Base-by-base conservation (phyloP, 2,888 invertebrate species). In the Ditula angustiorana region DNA sequence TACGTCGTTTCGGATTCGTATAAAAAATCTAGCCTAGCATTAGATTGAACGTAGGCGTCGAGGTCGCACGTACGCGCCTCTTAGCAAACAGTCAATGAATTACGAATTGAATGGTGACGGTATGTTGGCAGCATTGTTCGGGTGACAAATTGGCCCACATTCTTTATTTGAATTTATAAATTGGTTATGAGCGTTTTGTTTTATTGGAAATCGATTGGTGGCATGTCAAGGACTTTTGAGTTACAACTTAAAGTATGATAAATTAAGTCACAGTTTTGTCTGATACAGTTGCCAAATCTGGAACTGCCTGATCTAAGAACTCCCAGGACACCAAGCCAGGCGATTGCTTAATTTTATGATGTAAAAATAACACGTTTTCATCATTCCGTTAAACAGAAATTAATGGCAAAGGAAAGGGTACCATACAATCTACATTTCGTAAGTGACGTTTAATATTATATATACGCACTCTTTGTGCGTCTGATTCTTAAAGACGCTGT, bases 61-160 rank as follows among this genome's bases (percentile, higher is more conserved):
- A 84, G 85, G 87, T 71, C 83, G 75, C 75, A 72, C 77, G 75
- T 73, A 78, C 75, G 68, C 78, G 72, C 76, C 75, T 79, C 78
- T 78, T 69, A 78, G 78, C 82, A 82, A 85, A 87, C 85, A 86
- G 83, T 84, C 86, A 83, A 85, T 85, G 85, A 81, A 85, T 82
- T 81, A 86, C 81, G 83, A 86, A 87, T 86, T 82, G 80, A 74
- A 78, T 74, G 58, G 66, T 73, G 73, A 73, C 69, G 72, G 71
- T 73, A 74, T 71, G 61, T 56, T 62, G 68, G 67, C 65, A 68
- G 69, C 66, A 63, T 65, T 66, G 59, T 53, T 30, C 41, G 49
- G 58, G 46, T 37, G 63, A 58, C 58, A 58, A 59, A 64, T 59
- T 64, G 64, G 59, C 59, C 58, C 53, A 59, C 53, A 64, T 64